A percentile compares a stretch with the other conserved stretches of the same genome.
Evolutionary conservation across 2,797 vertebrate genomes (phyloP).

Genomic region (Tauraco hartlaubi): DNA sequence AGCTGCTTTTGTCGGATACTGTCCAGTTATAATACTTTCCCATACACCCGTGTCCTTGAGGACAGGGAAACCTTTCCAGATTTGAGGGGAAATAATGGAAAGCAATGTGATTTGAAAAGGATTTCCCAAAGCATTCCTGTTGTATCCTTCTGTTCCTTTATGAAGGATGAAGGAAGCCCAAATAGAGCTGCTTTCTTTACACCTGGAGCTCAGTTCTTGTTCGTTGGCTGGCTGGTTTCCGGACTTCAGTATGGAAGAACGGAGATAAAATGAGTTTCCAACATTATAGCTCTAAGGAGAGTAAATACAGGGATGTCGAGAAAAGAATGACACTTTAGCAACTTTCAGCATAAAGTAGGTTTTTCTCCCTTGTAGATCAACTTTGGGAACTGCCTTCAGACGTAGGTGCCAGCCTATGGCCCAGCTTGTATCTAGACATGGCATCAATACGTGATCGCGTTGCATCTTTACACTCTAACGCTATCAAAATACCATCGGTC

Average conservation of each 20-base stretch:
- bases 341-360: background rate
- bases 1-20: background rate
- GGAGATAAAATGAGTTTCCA: background rate
- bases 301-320: background rate
- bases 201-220: background rate
- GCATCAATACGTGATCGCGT: background rate
- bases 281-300: background rate
- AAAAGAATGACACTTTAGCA: background rate
- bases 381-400: background rate
- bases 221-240: background rate
- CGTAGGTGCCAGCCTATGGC: rapidly evolving
- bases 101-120: background rate
- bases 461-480: background rate
- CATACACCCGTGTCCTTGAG: background rate
- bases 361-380: background rate
- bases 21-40: background rate
- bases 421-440: background rate
- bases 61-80: background rate
- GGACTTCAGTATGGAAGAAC: background rate
- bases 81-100: background rate
- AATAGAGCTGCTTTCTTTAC: background rate
- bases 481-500: background rate
- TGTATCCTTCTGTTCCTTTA: background rate
- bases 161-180: background rate
- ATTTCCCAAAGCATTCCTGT: background rate